These are phyloP conservation scores for Silurus glanis DNA, from an alignment of 2,113 vertebrate species.

Conservation along the genomic window DNA sequence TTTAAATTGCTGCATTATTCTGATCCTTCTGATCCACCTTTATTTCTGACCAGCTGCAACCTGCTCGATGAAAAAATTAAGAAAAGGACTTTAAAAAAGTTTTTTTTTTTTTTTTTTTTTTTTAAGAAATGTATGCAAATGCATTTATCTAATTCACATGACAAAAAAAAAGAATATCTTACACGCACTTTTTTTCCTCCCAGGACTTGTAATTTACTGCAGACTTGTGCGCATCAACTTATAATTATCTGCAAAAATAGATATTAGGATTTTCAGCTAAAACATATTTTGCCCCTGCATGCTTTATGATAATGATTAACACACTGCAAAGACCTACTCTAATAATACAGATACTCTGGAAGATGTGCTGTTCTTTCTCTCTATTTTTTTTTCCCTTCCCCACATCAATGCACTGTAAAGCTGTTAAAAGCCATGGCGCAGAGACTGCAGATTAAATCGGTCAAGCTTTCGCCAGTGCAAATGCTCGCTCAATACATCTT, in stretches of 20 bases:
- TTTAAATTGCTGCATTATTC: background rate
- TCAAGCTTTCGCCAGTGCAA: conserved; percentile 4
- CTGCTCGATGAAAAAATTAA: background rate
- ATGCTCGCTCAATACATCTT: background rate
- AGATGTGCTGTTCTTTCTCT: conserved; percentile 10
- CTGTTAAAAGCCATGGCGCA: conserved; percentile 35
- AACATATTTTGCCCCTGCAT: conserved; percentile 6
- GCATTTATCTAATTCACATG: conserved; percentile 2
- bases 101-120: background rate
- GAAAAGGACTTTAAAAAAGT: background rate
- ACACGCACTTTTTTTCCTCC: background rate
- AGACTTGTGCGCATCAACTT: conserved; percentile 2
- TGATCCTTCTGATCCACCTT: background rate
- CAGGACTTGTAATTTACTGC: conserved; percentile 8
- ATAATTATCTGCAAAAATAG: conserved; percentile 22
- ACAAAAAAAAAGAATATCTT: background rate
- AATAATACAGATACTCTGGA: conserved; percentile 30
- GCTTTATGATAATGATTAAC: conserved; percentile 22
- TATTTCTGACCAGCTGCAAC: background rate
- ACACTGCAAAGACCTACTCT: background rate
- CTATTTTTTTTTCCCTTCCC: conserved; percentile 31
- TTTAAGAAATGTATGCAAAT: conserved; percentile 12
- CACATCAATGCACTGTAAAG: conserved; percentile 44
- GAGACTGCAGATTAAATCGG: conserved; percentile 32
- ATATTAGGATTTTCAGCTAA: conserved; percentile 10